These are phyloP conservation scores for Endotricha flammealis DNA, from an alignment of 2,888 invertebrate species.

Conservation along the genomic window DNA sequence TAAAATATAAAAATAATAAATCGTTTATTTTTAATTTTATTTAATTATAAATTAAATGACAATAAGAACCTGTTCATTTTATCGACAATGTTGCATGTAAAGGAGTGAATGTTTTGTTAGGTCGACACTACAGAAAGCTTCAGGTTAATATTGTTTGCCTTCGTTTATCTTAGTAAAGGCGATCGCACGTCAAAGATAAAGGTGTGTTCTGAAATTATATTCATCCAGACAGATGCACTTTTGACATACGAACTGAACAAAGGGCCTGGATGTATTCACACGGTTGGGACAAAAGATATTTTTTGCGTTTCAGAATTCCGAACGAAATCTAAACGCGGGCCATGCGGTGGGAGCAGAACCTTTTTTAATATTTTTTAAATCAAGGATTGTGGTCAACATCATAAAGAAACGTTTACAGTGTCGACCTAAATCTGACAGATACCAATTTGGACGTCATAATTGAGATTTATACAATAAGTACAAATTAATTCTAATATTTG, in stretches of 20 bases:
- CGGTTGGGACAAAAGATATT: slow-evolving; percentile 59
- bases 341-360: slow-evolving; percentile 52
- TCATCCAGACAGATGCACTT: slow-evolving; percentile 59
- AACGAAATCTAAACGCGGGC: slow-evolving; percentile 62
- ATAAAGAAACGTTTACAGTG: too few species aligned
- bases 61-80: too few species aligned
- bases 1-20: too few species aligned
- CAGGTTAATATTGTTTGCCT: background rate
- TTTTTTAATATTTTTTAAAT: background rate
- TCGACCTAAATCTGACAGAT: too few species aligned
- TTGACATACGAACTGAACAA: slow-evolving; percentile 52
- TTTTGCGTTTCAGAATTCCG: slow-evolving; percentile 50
- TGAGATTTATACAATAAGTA: too few species aligned
- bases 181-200: slow-evolving; percentile 25
- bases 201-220: slow-evolving; percentile 44
- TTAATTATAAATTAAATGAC: too few species aligned
- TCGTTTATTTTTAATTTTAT: too few species aligned
- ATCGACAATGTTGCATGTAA: too few species aligned
- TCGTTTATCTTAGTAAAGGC: slow-evolving; percentile 11
- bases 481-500: too few species aligned
- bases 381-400: background rate
- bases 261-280: slow-evolving; percentile 59
- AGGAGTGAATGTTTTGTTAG: slow-evolving; percentile 4
- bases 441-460: too few species aligned
- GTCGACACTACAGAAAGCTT: background rate